Evolutionary conservation across 2,888 invertebrate genomes (phyloP).

Genomic region (Electrophaes corylata): DNA sequence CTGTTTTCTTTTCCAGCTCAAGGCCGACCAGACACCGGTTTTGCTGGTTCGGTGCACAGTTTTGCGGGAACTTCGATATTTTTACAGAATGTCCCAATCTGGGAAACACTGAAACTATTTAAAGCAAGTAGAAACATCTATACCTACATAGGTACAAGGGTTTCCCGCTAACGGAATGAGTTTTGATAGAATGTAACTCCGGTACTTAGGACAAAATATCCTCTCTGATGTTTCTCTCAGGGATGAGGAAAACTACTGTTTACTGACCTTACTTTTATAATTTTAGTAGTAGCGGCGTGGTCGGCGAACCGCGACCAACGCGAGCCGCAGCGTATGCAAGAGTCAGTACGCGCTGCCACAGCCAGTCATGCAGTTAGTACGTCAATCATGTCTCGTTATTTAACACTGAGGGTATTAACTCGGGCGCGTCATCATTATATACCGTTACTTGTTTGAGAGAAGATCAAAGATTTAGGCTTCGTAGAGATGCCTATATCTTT

Average conservation of each 20-base stretch:
- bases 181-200: too few species aligned
- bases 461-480: too few species aligned
- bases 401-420: neutral
- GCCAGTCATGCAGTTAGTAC: too few species aligned
- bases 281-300: constrained; percentile 7
- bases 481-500: too few species aligned
- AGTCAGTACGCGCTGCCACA: neutral
- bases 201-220: neutral
- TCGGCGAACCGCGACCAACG: constrained; percentile 2
- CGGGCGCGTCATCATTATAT: too few species aligned
- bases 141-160: too few species aligned
- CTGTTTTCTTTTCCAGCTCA: constrained; percentile 1
- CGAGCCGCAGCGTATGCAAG: neutral
- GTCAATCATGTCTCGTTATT: neutral
- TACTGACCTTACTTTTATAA: constrained; percentile 1
- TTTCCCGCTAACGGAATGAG: too few species aligned
- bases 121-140: too few species aligned
- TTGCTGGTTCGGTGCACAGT: neutral
- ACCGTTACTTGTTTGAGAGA: too few species aligned
- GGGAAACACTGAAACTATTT: neutral
- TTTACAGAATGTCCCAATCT: neutral
- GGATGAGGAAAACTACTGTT: neutral
- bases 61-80: neutral
- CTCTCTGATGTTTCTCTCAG: too few species aligned
- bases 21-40: neutral